Conservation (phyloP, 2,888 invertebrate species). For the Xiphydria camelus region DNA sequence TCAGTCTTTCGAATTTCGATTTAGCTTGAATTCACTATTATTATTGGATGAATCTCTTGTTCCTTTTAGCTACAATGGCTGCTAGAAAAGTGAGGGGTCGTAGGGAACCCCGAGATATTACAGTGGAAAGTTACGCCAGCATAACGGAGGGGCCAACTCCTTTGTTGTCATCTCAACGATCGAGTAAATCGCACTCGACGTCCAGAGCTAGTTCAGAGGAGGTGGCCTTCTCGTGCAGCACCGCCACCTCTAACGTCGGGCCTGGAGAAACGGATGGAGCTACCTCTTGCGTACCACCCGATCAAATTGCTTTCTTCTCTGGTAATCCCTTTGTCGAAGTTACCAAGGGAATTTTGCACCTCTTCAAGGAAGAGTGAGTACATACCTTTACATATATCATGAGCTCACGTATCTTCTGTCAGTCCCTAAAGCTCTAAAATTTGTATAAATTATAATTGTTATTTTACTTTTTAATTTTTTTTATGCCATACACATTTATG, state of each 20-base stretch:
- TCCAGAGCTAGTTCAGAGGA: conserved; percentile 17
- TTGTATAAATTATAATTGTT: conserved; percentile 3
- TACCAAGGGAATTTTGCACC: conserved; percentile 93
- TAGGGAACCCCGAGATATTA: conserved; percentile 71
- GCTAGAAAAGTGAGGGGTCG: conserved; percentile 67
- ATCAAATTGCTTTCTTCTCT: conserved; percentile 72
- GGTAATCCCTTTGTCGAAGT: conserved; percentile 98
- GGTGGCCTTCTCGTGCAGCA: conserved; percentile 15
- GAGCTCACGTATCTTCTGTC: not conserved
- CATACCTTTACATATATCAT: not conserved
- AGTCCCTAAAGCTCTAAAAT: not conserved
- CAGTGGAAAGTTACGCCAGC: conserved; percentile 79
- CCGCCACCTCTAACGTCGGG: conserved; percentile 19
- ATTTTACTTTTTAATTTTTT: conserved; percentile 8
- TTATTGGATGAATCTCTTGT: not conserved
- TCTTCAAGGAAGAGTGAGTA: conserved; percentile 92
- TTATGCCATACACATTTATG: too few species aligned
- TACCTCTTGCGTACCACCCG: conserved; percentile 36
- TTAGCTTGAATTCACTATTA: not conserved
- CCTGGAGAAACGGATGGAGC: conserved; percentile 39
- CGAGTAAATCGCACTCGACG: conserved; percentile 40
- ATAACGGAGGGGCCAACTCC: conserved; percentile 61
- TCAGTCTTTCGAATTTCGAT: not conserved
- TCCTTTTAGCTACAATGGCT: conserved; percentile 46
- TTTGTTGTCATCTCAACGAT: conserved; percentile 31